Base-by-base conservation (phyloP, 2,113 vertebrate species). In the Geococcyx californianus region DNA sequence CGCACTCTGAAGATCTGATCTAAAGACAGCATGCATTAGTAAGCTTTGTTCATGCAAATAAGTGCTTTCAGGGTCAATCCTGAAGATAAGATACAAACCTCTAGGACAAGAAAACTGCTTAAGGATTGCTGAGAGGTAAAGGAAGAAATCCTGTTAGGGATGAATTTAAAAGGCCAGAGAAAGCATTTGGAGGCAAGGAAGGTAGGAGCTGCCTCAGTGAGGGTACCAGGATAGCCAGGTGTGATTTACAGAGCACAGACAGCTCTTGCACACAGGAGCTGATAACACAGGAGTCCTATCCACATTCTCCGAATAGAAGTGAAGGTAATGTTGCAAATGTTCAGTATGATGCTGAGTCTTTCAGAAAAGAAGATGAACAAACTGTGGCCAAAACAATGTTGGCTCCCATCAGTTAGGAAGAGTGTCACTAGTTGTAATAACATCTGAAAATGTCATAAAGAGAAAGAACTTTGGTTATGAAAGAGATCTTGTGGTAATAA, bases 241-340 rank as follows among this genome's bases (percentile, higher is more conserved):
- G 40, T 56, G 45, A 64, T 68, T 56, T 56, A 26, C n/a, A 62
- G 31, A 13, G 15, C 3, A 2, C 13, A 72, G 47, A 17, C 8
- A 44, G 31, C 38, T 62, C 1, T 0, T 18, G 54, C 6, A 28
- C 38, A 55, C 15, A 0, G 0, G 60, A 40, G 10, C 38, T 4
- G 6, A 13, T 16, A 10, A 45, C 20, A 56, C 8, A 9, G 21
- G 85, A 76, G 10, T 17, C 21, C 44, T 36, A 19, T 9, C 9
- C 33, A 69, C 45, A 87, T 38, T 64, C 40, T 47, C 40, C 36
- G 82, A 74, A 66, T 78, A 15, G 28, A 58, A 75, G 28, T 13
- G 62, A 82, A 62, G 11, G 18, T 58, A 66, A 15, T 40, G 16
- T 62, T 66, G 40, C 0, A 2, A 55, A 60, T 70, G 40, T 66